Percentiles rank a stretch among this genome's conserved stretches.
These are phyloP conservation scores for Panopea generosa DNA, from an alignment of 2,888 invertebrate genomes.

Conservation along the genomic window DNA sequence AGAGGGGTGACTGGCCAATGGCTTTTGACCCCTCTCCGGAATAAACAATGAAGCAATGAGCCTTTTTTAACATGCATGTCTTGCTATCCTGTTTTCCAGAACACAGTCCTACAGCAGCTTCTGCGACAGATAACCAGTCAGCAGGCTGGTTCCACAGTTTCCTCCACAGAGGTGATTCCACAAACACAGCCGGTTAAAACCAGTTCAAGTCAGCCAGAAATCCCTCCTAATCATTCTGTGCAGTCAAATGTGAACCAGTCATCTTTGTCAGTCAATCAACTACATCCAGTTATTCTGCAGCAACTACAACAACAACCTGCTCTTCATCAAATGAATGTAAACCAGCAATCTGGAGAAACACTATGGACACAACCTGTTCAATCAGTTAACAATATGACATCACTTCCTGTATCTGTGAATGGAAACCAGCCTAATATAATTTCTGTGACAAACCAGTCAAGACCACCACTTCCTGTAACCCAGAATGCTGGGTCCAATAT, in stretches of 20 bases:
- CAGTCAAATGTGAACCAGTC: neutral
- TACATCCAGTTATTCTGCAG: neutral
- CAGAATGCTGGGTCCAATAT: neutral
- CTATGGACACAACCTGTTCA: too few relatives aligned
- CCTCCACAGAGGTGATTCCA: neutral
- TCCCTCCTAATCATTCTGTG: too few relatives aligned
- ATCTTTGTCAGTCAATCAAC: neutral
- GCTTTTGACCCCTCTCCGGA: too few relatives aligned
- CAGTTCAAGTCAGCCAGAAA: neutral
- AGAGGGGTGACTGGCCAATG: too few relatives aligned
- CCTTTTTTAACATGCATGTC: too few relatives aligned
- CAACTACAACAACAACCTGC: slow-evolving; percentile 1
- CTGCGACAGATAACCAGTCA: slow-evolving; percentile 15
- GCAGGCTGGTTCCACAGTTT: neutral
- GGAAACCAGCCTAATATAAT: slow-evolving; percentile 6
- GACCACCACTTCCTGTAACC: too few relatives aligned
- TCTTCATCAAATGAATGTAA: neutral
- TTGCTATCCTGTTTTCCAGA: too few relatives aligned
- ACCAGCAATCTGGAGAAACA: too few relatives aligned
- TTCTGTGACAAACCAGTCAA: neutral
- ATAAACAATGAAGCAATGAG: too few relatives aligned
- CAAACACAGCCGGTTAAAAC: neutral
- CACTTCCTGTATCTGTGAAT: too few relatives aligned
- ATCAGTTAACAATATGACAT: too few relatives aligned
- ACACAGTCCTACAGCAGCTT: slow-evolving; percentile 16